phyloP scores from a whole-genome alignment of 2,888 invertebrate genomes.

The Ctenicera cuprea region DNA sequence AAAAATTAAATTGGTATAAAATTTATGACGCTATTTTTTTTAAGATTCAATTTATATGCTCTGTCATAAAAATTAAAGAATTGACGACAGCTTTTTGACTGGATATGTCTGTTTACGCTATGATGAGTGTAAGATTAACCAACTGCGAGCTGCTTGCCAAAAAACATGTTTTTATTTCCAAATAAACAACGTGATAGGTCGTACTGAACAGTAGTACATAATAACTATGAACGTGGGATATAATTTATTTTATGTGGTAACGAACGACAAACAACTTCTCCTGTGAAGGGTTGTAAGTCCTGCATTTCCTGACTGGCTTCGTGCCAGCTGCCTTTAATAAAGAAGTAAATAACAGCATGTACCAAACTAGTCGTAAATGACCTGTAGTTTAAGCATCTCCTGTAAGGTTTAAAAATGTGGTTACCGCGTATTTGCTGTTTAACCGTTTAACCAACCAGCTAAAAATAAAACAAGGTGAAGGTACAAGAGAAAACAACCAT shows the following conservation, averaged over 20 bases:
- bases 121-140: slow-evolving; percentile 1
- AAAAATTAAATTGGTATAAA: too few relatives aligned
- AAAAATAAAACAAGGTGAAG: background rate
- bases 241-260: slow-evolving; percentile 21
- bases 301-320: slow-evolving; percentile 23
- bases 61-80: background rate
- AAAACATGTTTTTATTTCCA: background rate
- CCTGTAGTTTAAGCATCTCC: background rate
- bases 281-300: slow-evolving; percentile 12
- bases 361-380: slow-evolving; percentile 9
- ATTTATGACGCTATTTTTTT: background rate
- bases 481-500: too few relatives aligned
- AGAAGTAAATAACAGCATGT: slow-evolving; percentile 9
- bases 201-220: background rate
- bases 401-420: slow-evolving; percentile 12
- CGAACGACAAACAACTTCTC: slow-evolving; percentile 11
- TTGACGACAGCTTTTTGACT: background rate
- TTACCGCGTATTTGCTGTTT: slow-evolving; percentile 4
- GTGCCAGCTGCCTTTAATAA: slow-evolving; percentile 18
- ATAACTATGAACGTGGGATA: background rate
- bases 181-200: background rate
- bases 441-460: background rate
- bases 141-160: background rate
- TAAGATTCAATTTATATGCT: background rate
- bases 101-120: background rate